These are phyloP conservation scores for Alexandromys fortis DNA, from an alignment of 2,113 vertebrate genomes.

Conservation along the genomic window DNA sequence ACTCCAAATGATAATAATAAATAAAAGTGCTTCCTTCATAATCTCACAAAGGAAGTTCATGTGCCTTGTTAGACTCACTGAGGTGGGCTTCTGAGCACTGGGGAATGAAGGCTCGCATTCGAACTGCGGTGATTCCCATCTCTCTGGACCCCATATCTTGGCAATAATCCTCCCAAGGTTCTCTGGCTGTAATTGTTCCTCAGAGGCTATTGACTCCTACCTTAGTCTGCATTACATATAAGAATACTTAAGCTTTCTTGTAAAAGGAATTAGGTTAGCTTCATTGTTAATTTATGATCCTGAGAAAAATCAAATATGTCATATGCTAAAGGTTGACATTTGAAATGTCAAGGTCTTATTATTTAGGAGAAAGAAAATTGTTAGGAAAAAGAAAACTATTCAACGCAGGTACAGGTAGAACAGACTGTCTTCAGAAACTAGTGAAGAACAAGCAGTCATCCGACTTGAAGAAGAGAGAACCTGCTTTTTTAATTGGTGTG, in stretches of 20 bases:
- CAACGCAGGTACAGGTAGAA: conserved; percentile 22
- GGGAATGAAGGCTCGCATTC: not conserved
- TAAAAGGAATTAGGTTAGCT: conserved; percentile 62
- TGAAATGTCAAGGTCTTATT: conserved; percentile 78
- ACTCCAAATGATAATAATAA: not conserved
- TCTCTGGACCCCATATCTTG: not conserved
- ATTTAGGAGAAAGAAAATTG: conserved; percentile 61
- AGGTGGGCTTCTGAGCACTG: not conserved
- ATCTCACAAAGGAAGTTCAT: not conserved
- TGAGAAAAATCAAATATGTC: conserved; percentile 77
- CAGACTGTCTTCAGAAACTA: conserved; percentile 36
- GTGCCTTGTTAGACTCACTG: not conserved
- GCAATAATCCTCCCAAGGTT: not conserved
- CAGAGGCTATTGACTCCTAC: not conserved
- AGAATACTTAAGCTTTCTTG: conserved; percentile 18
- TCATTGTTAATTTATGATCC: conserved; percentile 69
- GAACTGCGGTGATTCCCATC: not conserved
- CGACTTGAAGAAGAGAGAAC: conserved; percentile 52
- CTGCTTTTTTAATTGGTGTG: conserved; percentile 67
- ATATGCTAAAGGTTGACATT: conserved; percentile 77
- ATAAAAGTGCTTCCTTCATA: not conserved
- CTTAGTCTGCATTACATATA: not conserved
- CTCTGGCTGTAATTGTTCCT: conserved; percentile 8
- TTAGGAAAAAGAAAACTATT: conserved; percentile 72
- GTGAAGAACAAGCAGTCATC: conserved; percentile 35